Percentiles rank a stretch among this genome's conserved stretches.
Conservation (phyloP, 2,888 invertebrate species). For the Cecidostiba fungosa region DNA sequence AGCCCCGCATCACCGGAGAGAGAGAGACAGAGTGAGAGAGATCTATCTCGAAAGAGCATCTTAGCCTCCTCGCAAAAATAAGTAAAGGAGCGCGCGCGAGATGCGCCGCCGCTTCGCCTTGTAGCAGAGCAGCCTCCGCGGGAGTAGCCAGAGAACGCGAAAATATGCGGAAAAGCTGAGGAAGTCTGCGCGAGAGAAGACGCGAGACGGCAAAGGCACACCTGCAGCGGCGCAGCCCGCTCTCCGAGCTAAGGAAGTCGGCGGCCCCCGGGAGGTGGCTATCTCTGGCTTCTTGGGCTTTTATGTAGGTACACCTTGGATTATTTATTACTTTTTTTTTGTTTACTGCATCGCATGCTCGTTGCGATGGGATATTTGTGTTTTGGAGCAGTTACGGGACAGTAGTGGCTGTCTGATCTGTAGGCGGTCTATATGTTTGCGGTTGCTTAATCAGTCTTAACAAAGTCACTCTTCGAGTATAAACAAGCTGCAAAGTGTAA, state of each 20-base stretch:
- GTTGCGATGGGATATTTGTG: constrained; percentile 6
- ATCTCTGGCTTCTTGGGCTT: constrained; percentile 31
- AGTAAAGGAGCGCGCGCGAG: constrained; percentile 7
- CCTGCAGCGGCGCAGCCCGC: constrained; percentile 3
- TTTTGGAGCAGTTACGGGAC: neutral
- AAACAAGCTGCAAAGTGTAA: constrained; percentile 34
- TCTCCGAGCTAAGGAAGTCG: neutral
- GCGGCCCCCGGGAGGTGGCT: constrained; percentile 18
- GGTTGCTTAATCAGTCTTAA: constrained; percentile 37
- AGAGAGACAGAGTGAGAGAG: neutral
- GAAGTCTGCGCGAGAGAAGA: constrained; percentile 7
- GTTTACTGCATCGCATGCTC: constrained; percentile 13
- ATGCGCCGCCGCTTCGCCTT: constrained; percentile 6
- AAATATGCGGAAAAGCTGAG: constrained; percentile 53
- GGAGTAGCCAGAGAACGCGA: constrained; percentile 38
- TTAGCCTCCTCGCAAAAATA: constrained; percentile 12
- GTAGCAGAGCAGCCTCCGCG: constrained; percentile 12
- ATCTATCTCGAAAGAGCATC: neutral
- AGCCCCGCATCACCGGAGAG: neutral
- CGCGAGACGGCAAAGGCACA: constrained; percentile 15
- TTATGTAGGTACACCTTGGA: constrained; percentile 43
- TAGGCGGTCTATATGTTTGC: constrained; percentile 22
- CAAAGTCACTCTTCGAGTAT: constrained; percentile 41
- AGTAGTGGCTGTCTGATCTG: neutral
- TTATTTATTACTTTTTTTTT: neutral